Evolutionary conservation across 2,113 vertebrate species (phyloP), one percentile per base, ranked within the genome.

Genomic region (Verasper variegatus): DNA sequence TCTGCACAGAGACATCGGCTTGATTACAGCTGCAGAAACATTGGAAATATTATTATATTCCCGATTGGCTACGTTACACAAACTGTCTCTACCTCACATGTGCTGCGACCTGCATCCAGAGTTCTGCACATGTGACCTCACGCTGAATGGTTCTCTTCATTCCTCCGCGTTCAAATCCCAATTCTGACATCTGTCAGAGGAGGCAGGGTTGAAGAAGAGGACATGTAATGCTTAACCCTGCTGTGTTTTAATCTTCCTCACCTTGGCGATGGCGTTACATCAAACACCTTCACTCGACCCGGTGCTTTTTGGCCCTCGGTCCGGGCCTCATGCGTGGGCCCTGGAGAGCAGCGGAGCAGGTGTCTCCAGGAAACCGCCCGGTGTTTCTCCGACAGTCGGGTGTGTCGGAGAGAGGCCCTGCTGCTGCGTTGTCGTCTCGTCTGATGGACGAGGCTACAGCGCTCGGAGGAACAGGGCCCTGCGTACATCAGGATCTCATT

Each of bases 401-500:
- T 84, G 81, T 77, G 80, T 83, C 6, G 51, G 58, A 56, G 58
- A 56, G 74, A 76, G 84, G 84, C 81, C 83, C 62, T n/a, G 7
- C 37, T 2, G 66, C 61, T 76, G 49, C 61, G 45, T 76, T 58
- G 11, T 7, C 14, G 11, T 63, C 47, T 10, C 21, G 58, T 45
- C 65, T 74, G 68, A 80, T 31, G 74, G 74, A 74, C 59, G 23
- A 78, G 52, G 67, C 74, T 56, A 20, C 65, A 70, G 70, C 42
- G 10, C 68, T 14, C 4, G 66, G 76, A 65, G 71, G 59, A 80
- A 72, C 49, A 24, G 8, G 52, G 70, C 76, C 20, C 47, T 57
- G 71, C 63, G 58, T 79, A 76, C 90, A 91, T 85, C 83, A 73
- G 87, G 88, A 84, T 86, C 76, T 84, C 83, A 90, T 90, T 90